Percentiles rank a stretch among this genome's conserved stretches.
These are phyloP conservation scores for Rhabditophanes sp. DNA, from an alignment of 2,888 invertebrate species.

Conservation along the genomic window DNA sequence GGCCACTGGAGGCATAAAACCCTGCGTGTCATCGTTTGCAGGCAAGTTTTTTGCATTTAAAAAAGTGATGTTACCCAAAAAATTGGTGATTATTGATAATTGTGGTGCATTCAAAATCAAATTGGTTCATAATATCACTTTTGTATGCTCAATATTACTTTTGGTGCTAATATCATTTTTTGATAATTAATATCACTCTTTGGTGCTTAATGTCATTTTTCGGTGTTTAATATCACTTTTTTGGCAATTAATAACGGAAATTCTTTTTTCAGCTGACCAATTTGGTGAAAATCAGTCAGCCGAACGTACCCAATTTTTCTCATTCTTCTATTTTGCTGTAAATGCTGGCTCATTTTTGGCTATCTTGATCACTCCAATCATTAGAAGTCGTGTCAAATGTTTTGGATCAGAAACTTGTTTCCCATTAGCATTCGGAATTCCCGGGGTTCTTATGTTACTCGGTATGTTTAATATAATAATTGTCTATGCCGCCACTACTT, in stretches of 20 bases:
- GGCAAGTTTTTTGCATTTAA: too few species aligned
- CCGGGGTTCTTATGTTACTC: slow-evolving; percentile 37
- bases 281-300: slow-evolving; percentile 52
- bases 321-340: slow-evolving; percentile 81
- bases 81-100: too few species aligned
- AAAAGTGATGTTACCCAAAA: too few species aligned
- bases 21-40: slow-evolving; percentile 83
- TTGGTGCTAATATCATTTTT: too few species aligned
- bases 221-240: neutral
- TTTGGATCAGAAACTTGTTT: slow-evolving; percentile 40
- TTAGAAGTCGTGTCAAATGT: slow-evolving; percentile 35
- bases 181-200: too few species aligned
- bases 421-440: slow-evolving; percentile 42
- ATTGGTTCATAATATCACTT: too few species aligned
- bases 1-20: slow-evolving; percentile 86
- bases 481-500: neutral
- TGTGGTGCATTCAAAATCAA: too few species aligned
- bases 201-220: too few species aligned
- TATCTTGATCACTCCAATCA: slow-evolving; percentile 36
- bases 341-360: slow-evolving; percentile 56
- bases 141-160: too few species aligned
- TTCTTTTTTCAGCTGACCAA: slow-evolving; percentile 16
- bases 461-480: too few species aligned
- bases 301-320: slow-evolving; percentile 70
- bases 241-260: neutral